Conservation (phyloP, 2,113 vertebrate species). For the Seriola rivoliana region DNA sequence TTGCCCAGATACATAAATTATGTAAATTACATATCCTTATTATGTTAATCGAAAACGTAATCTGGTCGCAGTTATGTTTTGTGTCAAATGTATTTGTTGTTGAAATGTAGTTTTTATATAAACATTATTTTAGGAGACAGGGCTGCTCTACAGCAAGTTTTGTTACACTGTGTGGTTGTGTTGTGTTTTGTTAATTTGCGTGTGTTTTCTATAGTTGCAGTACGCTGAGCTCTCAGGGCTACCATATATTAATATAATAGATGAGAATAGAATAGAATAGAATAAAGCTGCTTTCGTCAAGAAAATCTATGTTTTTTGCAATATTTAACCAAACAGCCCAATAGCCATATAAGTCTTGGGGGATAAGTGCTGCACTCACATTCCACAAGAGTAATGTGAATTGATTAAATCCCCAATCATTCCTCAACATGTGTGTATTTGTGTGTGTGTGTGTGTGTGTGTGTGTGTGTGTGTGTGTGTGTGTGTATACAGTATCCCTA, state of each 20-base stretch:
- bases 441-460: conserved; percentile 33
- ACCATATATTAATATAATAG: neutral
- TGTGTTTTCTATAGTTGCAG: neutral
- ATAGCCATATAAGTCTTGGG: conserved; percentile 49
- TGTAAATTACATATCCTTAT: neutral
- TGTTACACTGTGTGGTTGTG: neutral
- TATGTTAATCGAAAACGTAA: neutral
- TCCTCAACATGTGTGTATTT: conserved; percentile 6
- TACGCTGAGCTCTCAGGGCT: neutral
- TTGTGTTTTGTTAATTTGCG: neutral
- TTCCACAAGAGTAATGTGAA: conserved; percentile 73
- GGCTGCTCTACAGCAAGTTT: neutral
- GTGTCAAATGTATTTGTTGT: too few relatives aligned
- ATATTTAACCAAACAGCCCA: conserved; percentile 64
- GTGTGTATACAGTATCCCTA: conserved; percentile 15
- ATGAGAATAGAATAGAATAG: conserved; percentile 33
- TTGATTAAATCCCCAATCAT: conserved; percentile 70
- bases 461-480: conserved; percentile 1
- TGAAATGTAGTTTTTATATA: too few relatives aligned
- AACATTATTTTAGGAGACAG: neutral
- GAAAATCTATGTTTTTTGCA: conserved; percentile 51
- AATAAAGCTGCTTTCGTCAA: conserved; percentile 21
- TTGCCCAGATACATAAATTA: neutral
- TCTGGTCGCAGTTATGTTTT: neutral
- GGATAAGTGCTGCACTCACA: conserved; percentile 57